Percentiles rank a stretch among this genome's conserved stretches.
Conservation (phyloP, 2,888 invertebrate genomes). For the Aquatica leii region DNA sequence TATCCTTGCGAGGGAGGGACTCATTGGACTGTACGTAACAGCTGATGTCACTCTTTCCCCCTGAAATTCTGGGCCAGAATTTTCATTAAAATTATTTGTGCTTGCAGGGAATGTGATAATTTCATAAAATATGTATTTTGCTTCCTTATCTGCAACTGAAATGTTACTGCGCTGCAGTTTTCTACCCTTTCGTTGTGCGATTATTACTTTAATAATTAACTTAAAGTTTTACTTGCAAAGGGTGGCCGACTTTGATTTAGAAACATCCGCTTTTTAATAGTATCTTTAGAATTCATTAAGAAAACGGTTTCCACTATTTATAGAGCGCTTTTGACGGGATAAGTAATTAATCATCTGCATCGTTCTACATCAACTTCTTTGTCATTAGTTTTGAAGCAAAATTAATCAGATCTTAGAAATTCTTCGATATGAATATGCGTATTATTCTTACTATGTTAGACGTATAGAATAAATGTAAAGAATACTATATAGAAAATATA, state of each 20-base stretch:
- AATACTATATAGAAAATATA: conserved; percentile 22
- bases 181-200: conserved; percentile 18
- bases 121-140: conserved; percentile 61
- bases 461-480: conserved; percentile 26
- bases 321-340: too few relatives aligned
- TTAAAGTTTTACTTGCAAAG: not conserved
- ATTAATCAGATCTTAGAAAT: too few relatives aligned
- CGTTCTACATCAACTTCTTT: too few relatives aligned
- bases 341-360: too few relatives aligned
- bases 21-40: conserved; percentile 63
- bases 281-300: too few relatives aligned
- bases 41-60: conserved; percentile 63
- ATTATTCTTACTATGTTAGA: conserved; percentile 13
- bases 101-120: conserved; percentile 57
- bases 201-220: conserved; percentile 19
- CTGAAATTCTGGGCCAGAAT: conserved; percentile 55
- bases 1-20: conserved; percentile 57
- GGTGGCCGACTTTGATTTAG: too few relatives aligned
- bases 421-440: too few relatives aligned
- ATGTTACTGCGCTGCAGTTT: conserved; percentile 25
- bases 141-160: conserved; percentile 48
- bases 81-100: conserved; percentile 62
- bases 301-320: too few relatives aligned
- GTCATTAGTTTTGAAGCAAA: too few relatives aligned
- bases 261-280: too few relatives aligned